phyloP scores from a whole-genome alignment of 2,888 invertebrate species.

The Andricus curvator region DNA sequence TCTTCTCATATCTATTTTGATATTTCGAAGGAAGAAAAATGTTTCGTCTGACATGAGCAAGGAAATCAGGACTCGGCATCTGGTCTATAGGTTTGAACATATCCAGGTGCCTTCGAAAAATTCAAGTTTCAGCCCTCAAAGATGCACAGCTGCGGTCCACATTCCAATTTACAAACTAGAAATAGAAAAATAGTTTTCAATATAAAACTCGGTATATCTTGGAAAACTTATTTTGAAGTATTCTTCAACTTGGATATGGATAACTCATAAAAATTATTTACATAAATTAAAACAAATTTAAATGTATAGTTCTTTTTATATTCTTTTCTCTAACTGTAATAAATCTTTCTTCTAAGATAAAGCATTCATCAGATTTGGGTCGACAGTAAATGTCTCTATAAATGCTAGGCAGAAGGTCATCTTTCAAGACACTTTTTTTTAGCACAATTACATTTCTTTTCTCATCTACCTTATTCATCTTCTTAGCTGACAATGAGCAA shows the following conservation, averaged over 20 bases:
- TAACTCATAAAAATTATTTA: not conserved
- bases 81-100: not conserved
- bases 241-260: not conserved
- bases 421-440: constrained; percentile 13
- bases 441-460: constrained; percentile 29
- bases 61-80: not conserved
- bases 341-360: not conserved
- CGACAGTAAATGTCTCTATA: constrained; percentile 10
- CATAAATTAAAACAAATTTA: not conserved
- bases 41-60: not conserved
- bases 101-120: not conserved
- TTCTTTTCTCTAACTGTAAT: not conserved
- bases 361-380: not conserved
- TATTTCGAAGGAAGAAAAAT: not conserved
- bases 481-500: constrained; percentile 13
- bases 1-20: not conserved
- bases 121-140: not conserved
- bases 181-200: not conserved
- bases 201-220: not conserved
- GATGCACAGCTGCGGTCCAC: not conserved
- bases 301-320: not conserved
- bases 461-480: constrained; percentile 16
- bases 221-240: not conserved
- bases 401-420: constrained; percentile 26
- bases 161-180: not conserved